Evolutionary conservation across 1,140 invertebrate species (phyloP), one percentile per base, ranked within the genome.

Genomic region (Trypoxylus dichotomus): DNA sequence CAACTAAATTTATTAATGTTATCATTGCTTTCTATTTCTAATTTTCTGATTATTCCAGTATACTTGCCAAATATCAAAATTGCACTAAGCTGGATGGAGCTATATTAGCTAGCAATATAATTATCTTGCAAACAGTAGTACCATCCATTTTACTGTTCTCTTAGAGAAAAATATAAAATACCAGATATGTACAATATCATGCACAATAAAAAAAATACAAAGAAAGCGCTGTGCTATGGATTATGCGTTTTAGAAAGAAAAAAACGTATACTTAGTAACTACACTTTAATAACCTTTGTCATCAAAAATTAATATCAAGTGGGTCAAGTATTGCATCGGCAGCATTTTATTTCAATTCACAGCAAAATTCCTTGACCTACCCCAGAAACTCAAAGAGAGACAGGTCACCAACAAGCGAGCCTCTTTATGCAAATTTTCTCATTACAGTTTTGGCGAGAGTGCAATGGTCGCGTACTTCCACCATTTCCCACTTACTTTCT

Each of bases 361-460:
- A 21, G 72, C n/a, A 42, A 19, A 11, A 74, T 74, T 21, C 43
- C 76, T 77, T 77, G 76, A 77, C 76, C 76, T 77, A 77, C 73
- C 76, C 58, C 25, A 77, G 68, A 60, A 60, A 43, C 19, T 37
- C 21, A 24, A 29, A 27, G 60, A 68, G 60, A 68, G 27, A 68
- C 21, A 68, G 21, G 60, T 24, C 27, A 68, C 11, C 60, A 54
- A 7, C 47, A n/a, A 54, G 19, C 60, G 60, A 24, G 21, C 60
- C 60, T 25, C 41, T 74, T 77, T 77, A 77, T 77, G 76, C 68
- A 77, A 77, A 77, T 77, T 71, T 74, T 24, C 72, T 43, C 29
- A 37, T 74, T 74, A 74, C 72, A 43, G 19, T 41, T 74, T 41
- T 29, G 29, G 74, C 25, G 74, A 75, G 21, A 68, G 60, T 75